These are phyloP conservation scores for Crematogaster levior DNA, from an alignment of 2,888 invertebrate species.

Conservation along the genomic window DNA sequence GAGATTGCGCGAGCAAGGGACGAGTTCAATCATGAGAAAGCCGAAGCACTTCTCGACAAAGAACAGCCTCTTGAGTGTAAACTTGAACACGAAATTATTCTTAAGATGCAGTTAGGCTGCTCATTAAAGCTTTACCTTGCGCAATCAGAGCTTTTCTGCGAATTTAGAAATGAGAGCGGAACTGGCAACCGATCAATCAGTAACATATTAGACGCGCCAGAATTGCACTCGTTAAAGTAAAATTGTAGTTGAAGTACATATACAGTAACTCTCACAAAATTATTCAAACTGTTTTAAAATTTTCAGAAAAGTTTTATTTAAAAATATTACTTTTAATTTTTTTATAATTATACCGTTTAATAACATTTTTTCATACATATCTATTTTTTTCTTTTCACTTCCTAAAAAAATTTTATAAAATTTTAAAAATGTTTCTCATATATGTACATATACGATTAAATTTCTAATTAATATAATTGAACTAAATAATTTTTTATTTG, in stretches of 20 bases:
- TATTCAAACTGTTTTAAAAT: background rate
- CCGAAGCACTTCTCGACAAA: constrained; percentile 8
- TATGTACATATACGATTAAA: background rate
- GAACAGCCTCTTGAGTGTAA: constrained; percentile 9
- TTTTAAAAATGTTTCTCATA: background rate
- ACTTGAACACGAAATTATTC: constrained; percentile 47
- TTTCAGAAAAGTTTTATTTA: background rate
- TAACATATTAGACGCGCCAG: constrained; percentile 19
- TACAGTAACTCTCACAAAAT: background rate
- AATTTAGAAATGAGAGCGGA: constrained; percentile 24
- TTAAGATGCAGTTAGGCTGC: constrained; percentile 15
- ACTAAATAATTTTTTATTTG: background rate
- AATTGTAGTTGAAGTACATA: background rate
- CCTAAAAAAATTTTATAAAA: background rate
- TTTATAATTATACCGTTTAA: background rate
- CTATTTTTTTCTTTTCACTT: background rate
- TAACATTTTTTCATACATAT: background rate
- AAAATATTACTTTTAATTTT: background rate
- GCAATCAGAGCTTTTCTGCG: constrained; percentile 27
- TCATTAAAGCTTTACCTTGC: constrained; percentile 11
- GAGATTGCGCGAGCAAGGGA: background rate
- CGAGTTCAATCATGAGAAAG: background rate
- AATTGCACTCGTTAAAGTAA: constrained; percentile 10
- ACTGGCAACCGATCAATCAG: constrained; percentile 19
- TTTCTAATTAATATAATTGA: background rate